Conservation (phyloP, 2,797 vertebrate species). For the Atherinosoma microstoma region DNA sequence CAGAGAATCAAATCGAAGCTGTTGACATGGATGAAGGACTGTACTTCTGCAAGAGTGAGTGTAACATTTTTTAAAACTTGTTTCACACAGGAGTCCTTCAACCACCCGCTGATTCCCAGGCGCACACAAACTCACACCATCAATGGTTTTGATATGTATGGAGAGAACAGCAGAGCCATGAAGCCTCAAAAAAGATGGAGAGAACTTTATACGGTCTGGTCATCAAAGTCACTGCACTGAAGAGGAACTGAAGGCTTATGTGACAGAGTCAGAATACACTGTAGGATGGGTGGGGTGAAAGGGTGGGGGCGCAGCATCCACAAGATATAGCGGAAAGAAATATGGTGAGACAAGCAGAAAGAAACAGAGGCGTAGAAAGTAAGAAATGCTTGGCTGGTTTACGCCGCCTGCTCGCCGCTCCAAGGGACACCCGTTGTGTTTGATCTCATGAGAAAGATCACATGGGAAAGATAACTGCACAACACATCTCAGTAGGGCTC, state of each 20-base stretch:
- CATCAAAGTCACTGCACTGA: conserved; percentile 17
- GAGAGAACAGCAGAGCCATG: conserved; percentile 41
- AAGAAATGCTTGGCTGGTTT: conserved; percentile 33
- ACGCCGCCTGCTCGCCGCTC: conserved; percentile 12
- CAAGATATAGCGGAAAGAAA: conserved; percentile 8
- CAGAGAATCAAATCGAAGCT: conserved; percentile 54
- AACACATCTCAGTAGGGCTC: conserved; percentile 44
- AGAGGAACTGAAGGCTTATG: conserved; percentile 22
- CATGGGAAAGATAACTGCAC: conserved; percentile 42
- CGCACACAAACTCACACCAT: conserved; percentile 8
- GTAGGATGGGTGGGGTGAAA: not conserved
- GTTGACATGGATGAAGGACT: conserved; percentile 53
- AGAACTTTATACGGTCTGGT: conserved; percentile 38
- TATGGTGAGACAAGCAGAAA: conserved; percentile 23
- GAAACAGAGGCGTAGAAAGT: conserved; percentile 24
- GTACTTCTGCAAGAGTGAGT: conserved; percentile 47
- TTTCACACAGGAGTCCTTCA: conserved; percentile 48
- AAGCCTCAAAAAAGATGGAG: conserved; percentile 21
- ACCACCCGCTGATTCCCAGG: conserved; percentile 29
- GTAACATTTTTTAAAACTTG: conserved; percentile 49
- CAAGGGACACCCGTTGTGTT: conserved; percentile 32
- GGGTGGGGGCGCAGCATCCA: conserved; percentile 3
- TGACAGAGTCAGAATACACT: conserved; percentile 29
- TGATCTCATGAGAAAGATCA: conserved; percentile 57
- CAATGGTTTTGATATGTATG: conserved; percentile 39